Evolutionary conservation across 2,888 invertebrate species (phyloP).

Genomic region (Eudemis profundana): DNA sequence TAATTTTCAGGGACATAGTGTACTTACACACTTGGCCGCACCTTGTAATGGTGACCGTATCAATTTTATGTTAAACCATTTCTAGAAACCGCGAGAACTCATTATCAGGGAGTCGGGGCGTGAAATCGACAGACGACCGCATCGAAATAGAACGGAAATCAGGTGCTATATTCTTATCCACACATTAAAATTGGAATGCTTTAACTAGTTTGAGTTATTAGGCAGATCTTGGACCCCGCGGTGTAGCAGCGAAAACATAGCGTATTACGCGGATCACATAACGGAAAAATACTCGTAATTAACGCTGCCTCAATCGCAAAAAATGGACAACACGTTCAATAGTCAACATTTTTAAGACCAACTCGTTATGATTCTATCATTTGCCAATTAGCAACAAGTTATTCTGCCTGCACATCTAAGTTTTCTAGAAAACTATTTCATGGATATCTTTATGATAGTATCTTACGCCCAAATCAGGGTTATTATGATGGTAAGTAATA

Average conservation of each 20-base stretch:
- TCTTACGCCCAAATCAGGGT: constrained; percentile 20
- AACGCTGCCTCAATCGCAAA: too few species aligned
- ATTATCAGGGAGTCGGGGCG: constrained; percentile 23
- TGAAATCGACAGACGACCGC: constrained; percentile 34
- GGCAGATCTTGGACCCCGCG: not conserved
- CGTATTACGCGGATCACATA: too few species aligned
- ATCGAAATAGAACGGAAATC: constrained; percentile 19
- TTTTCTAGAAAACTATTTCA: constrained; percentile 1
- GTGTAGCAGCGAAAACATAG: too few species aligned
- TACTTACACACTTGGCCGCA: too few species aligned
- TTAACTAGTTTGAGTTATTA: not conserved
- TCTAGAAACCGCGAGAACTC: constrained; percentile 25
- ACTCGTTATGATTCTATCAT: too few species aligned
- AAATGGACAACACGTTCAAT: too few species aligned
- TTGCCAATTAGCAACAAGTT: not conserved
- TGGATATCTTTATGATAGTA: constrained; percentile 5
- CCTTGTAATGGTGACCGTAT: not conserved
- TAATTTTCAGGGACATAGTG: too few species aligned
- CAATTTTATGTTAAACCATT: constrained; percentile 18
- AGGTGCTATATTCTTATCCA: too few species aligned
- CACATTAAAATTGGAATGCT: too few species aligned
- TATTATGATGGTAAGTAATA: constrained; percentile 29
- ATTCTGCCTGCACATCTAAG: not conserved
- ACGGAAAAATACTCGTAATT: too few species aligned
- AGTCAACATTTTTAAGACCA: too few species aligned